Percentiles rank a stretch among this genome's conserved stretches.
phyloP scores from a whole-genome alignment of 2,888 invertebrate genomes.

The Lasioglossum marginatum region DNA sequence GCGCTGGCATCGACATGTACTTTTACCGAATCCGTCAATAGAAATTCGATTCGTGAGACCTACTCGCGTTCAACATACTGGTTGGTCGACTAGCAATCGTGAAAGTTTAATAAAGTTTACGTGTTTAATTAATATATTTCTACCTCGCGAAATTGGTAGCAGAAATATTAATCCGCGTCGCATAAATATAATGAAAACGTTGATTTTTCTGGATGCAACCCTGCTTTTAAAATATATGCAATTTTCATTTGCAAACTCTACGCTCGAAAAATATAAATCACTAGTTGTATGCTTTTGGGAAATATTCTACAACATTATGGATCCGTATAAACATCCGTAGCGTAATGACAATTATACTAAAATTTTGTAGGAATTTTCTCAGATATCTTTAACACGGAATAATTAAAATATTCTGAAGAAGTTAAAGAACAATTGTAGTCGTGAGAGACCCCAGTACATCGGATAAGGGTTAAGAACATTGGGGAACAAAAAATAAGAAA shows the following conservation, averaged over 20 bases:
- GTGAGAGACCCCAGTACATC: too few relatives aligned
- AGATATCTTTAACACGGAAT: not conserved
- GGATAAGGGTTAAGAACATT: too few relatives aligned
- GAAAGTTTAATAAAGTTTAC: not conserved
- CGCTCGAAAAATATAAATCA: not conserved
- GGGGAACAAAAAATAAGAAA: not conserved
- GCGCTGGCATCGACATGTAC: constrained; percentile 25
- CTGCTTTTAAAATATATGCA: not conserved
- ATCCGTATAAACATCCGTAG: not conserved
- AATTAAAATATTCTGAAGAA: too few relatives aligned
- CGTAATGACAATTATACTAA: too few relatives aligned
- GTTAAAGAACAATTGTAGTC: too few relatives aligned
- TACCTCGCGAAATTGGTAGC: not conserved
- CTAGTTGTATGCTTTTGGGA: not conserved
- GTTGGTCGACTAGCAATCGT: not conserved
- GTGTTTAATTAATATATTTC: not conserved
- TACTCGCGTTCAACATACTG: not conserved
- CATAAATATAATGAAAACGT: not conserved
- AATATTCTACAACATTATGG: not conserved
- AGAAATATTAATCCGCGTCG: not conserved
- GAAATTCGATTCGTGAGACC: not conserved
- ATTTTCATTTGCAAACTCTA: not conserved
- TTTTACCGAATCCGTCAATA: constrained; percentile 26
- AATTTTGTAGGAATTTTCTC: not conserved
- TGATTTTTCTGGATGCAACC: not conserved